Evolutionary conservation across 2,888 invertebrate genomes (phyloP).

Genomic region (Poecilobothrus nobilitatus): DNA sequence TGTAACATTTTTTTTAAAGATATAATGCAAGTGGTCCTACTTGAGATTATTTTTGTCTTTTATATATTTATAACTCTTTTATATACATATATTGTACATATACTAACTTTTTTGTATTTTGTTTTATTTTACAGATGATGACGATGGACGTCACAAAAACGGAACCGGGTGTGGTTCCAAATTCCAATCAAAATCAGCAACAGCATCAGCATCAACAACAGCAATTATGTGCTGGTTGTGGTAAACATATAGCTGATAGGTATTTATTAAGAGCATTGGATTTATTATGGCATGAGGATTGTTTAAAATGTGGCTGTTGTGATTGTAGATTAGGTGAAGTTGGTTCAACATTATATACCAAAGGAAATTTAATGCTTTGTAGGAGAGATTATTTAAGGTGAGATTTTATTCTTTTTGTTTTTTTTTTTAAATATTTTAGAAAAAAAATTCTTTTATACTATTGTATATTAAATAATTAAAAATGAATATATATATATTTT

Average conservation of each 20-base stretch:
- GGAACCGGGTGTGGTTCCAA: conserved; percentile 46
- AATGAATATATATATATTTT: conserved; percentile 6
- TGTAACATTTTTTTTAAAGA: too few relatives aligned
- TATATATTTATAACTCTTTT: not conserved
- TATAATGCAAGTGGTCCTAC: too few relatives aligned
- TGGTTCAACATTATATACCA: conserved; percentile 88
- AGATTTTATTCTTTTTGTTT: conserved; percentile 17
- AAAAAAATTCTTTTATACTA: not conserved
- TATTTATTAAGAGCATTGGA: conserved; percentile 87
- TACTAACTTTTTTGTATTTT: not conserved
- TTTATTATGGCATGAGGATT: conserved; percentile 96
- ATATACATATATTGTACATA: too few relatives aligned
- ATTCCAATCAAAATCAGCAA: not conserved
- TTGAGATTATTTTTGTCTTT: not conserved
- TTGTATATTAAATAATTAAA: not conserved
- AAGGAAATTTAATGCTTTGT: conserved; percentile 91
- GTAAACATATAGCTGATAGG: conserved; percentile 86
- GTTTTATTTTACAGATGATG: conserved; percentile 49
- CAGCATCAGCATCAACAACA: conserved; percentile 30
- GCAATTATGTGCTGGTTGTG: conserved; percentile 88
- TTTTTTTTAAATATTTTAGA: conserved; percentile 7
- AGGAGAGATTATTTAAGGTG: conserved; percentile 92
- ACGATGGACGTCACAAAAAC: conserved; percentile 85
- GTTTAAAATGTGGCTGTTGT: conserved; percentile 94
- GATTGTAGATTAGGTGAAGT: conserved; percentile 95